Base-by-base conservation (phyloP, 2,888 invertebrate species). In the Ischnura elegans region DNA sequence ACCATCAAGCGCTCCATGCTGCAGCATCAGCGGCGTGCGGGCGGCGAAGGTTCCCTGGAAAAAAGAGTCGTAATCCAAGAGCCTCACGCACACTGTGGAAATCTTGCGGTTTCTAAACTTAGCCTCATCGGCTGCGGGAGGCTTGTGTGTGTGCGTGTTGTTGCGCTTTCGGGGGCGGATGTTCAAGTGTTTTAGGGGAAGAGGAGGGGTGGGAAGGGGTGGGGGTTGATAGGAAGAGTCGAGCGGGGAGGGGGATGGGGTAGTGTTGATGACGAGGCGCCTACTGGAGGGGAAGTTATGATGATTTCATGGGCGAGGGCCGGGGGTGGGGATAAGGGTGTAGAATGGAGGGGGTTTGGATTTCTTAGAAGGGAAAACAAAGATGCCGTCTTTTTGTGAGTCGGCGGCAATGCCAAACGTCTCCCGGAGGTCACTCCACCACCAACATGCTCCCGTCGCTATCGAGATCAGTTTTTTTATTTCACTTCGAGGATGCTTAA, bases 51-150 rank as follows among this genome's bases (percentile, higher is more conserved):
- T 90, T 90, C 90, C 61, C 90, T 90, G 90, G 90, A 90, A 13
- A 51, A 51, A 51, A 90, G 90, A 90, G 90, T 90, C 90, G 90
- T 90, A 90, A 90, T 90, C 90, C 66, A 90, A 90, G 90, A 61
- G 61, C 61, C 47, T 43, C 61, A 90, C 51, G 8, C 90, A 90
- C 66, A 90, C 90, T 90, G 90, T 90, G 90, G 90, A 90, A 90
- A 90, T 90, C 90, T 90, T 90, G 90, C 90, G 90, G 90, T 90
- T 90, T 90, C 90, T 90, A 90, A 90, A 90, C 66, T 90, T 90
- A 90, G 90, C 90, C 61, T 90, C 90, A 61, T 90, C 90, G 90
- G 90, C 90, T 90, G 90, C 90, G 90, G 90, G 90, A 90, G 90
- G 90, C 87, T n/a, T n/a, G 16, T 51, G 51, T 51, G 51, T 51